A percentile compares a stretch with the other conserved stretches of the same genome.
These are phyloP conservation scores for Prunella fulvescens DNA, from an alignment of 2,113 vertebrate genomes.

Conservation along the genomic window DNA sequence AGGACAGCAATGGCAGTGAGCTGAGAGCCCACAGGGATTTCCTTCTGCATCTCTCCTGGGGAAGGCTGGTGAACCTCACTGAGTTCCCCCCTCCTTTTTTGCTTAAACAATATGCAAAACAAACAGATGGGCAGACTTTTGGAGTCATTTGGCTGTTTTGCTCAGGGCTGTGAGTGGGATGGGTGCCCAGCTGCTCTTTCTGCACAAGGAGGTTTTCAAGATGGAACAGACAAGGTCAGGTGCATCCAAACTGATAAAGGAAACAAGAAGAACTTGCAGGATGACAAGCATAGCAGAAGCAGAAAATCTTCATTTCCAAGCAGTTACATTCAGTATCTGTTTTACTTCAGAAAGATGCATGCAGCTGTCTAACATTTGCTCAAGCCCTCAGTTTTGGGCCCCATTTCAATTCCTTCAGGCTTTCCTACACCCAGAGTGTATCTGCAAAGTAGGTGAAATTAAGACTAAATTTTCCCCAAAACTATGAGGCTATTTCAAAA, in stretches of 20 bases:
- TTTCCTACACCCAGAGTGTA: background rate
- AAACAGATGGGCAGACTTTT: background rate
- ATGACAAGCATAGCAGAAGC: constrained; percentile 73
- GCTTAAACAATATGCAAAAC: background rate
- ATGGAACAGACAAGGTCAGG: constrained; percentile 75
- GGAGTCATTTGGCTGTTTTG: background rate
- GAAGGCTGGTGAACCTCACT: background rate
- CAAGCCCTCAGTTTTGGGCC: background rate
- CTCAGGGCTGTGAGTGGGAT: background rate
- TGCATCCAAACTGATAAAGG: constrained; percentile 65
- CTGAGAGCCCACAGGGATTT: background rate
- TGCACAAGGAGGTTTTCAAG: constrained; percentile 41
- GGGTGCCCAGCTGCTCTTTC: constrained; percentile 43
- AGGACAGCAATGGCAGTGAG: background rate
- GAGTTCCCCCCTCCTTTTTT: background rate
- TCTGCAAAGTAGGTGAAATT: background rate
- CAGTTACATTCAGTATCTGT: constrained; percentile 76
- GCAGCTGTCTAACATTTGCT: constrained; percentile 68
- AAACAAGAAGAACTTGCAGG: constrained; percentile 42
- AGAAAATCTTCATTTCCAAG: constrained; percentile 76
- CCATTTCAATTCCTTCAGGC: background rate
- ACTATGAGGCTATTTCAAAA: background rate
- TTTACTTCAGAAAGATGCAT: constrained; percentile 55
- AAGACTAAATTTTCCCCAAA: background rate
- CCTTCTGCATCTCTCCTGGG: background rate